phyloP scores from a whole-genome alignment of 2,888 invertebrate species.

The Bhutanitis thaidina region DNA sequence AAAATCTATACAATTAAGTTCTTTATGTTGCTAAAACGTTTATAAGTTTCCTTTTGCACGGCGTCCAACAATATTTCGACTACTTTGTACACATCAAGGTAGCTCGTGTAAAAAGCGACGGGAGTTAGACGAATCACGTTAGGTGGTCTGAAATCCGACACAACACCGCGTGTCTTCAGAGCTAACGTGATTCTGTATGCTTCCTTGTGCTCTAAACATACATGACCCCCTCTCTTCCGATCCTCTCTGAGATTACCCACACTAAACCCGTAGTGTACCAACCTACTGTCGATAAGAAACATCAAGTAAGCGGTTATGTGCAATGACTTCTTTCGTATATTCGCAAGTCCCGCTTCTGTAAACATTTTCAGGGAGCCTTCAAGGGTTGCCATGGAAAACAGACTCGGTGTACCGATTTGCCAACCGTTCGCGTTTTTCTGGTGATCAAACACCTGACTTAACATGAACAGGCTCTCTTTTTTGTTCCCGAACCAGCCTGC shows the following conservation, averaged over 20 bases:
- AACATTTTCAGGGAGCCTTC: constrained; percentile 57
- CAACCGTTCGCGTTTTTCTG: constrained; percentile 55
- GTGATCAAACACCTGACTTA: constrained; percentile 59
- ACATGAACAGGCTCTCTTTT: constrained; percentile 54
- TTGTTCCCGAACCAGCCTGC: too few relatives aligned
- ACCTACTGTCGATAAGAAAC: constrained; percentile 53
- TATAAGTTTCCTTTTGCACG: constrained; percentile 8
- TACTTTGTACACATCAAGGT: constrained; percentile 53
- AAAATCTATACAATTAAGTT: too few relatives aligned
- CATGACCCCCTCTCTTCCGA: constrained; percentile 53
- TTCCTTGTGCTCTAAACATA: constrained; percentile 57
- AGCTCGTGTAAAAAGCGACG: constrained; percentile 55
- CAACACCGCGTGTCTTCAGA: constrained; percentile 49
- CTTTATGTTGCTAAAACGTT: not conserved
- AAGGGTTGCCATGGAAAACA: constrained; percentile 56
- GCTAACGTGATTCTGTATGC: constrained; percentile 56
- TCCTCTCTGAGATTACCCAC: constrained; percentile 55
- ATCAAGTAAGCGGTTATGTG: constrained; percentile 62
- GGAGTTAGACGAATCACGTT: constrained; percentile 60
- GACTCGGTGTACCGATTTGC: constrained; percentile 56
- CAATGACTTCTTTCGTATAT: constrained; percentile 58
- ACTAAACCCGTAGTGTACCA: constrained; percentile 47
- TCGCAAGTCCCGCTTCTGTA: constrained; percentile 50
- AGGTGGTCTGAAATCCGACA: constrained; percentile 55
- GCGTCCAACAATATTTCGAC: constrained; percentile 51